Evolutionary conservation across 2,113 vertebrate genomes (phyloP).

Genomic region (Sylvilagus bachmani): DNA sequence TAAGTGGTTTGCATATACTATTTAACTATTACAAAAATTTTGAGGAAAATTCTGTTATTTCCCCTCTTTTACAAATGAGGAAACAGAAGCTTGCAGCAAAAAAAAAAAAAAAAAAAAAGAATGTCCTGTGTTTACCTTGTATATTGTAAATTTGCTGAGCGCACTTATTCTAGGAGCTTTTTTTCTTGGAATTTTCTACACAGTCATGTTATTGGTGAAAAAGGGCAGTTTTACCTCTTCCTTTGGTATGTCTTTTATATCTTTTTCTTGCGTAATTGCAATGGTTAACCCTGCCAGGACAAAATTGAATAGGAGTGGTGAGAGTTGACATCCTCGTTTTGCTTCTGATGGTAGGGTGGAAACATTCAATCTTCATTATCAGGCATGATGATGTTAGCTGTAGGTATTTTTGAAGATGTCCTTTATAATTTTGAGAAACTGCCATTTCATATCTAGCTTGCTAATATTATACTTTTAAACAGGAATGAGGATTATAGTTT

Average conservation of each 20-base stretch:
- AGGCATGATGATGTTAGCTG: background rate
- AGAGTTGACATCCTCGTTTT: background rate
- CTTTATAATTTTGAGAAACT: slow-evolving; percentile 39
- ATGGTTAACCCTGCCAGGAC: background rate
- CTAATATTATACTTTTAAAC: background rate
- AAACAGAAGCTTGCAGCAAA: background rate
- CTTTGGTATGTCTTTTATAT: background rate
- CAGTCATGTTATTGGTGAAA: background rate
- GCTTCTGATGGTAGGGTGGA: background rate
- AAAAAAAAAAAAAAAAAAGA: background rate
- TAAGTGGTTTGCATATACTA: background rate
- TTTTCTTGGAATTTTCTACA: background rate
- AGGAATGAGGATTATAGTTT: background rate
- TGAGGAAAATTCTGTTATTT: background rate
- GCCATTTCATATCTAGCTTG: background rate
- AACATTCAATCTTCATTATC: background rate
- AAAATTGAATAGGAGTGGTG: background rate
- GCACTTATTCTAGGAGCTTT: background rate
- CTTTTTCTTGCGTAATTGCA: background rate
- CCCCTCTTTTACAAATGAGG: background rate
- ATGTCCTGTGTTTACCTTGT: background rate
- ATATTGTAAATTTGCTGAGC: background rate
- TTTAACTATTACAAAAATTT: background rate
- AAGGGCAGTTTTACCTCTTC: background rate
- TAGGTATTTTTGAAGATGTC: background rate